phyloP scores from a whole-genome alignment of 23 tunicate species.

The Halocynthia aurantium region DNA sequence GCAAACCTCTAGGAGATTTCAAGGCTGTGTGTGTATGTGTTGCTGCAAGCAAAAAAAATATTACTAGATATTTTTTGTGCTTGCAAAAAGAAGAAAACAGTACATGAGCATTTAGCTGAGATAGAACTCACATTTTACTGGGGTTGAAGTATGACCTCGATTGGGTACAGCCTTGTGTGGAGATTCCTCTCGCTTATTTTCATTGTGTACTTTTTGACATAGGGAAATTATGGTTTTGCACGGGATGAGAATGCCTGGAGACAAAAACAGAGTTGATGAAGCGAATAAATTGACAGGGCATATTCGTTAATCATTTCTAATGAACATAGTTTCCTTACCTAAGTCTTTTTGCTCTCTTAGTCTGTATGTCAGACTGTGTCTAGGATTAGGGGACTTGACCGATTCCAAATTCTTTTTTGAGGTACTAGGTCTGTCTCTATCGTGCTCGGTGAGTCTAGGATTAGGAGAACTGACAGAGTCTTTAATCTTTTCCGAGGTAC shows the following conservation, averaged over 20 bases:
- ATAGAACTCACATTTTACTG: no score
- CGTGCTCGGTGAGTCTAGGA: no score
- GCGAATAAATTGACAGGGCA: not conserved
- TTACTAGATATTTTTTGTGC: not conserved
- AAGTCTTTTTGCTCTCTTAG: not conserved
- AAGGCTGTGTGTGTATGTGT: not conserved
- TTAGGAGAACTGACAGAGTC: no score
- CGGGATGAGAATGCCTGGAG: slow-evolving; percentile 13
- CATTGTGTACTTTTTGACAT: slow-evolving; percentile 4
- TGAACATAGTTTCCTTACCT: not conserved
- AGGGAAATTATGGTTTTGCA: slow-evolving; percentile 9
- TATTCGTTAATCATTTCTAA: not conserved
- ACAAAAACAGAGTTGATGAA: not conserved
- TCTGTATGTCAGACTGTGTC: slow-evolving; percentile 10
- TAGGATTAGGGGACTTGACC: not conserved
- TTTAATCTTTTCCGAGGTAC: no score
- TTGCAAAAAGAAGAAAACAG: no score
- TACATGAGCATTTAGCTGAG: no score
- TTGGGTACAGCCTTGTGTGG: not conserved
- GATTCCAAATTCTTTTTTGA: no score
- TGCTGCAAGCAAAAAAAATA: not conserved
- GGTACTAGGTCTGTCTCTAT: no score
- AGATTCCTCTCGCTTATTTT: not conserved
- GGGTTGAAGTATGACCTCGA: no score
- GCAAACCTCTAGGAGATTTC: not conserved